Base-by-base conservation (phyloP, 2,888 invertebrate species). In the Campoletis raptor region DNA sequence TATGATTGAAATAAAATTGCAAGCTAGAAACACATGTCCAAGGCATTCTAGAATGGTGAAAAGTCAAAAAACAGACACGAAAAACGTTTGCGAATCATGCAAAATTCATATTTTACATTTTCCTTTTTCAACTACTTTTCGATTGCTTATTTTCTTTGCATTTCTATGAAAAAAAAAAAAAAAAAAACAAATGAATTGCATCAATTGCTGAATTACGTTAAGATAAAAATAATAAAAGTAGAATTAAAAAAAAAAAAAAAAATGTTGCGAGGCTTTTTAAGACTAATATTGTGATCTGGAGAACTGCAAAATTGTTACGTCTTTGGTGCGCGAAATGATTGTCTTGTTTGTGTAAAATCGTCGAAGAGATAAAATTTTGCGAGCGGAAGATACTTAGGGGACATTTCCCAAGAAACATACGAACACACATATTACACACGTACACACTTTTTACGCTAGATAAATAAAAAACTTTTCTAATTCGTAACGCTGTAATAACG, bases 391-490 rank as follows among this genome's bases (percentile, higher is more conserved):
- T 69, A 69, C 40, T 69, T 42, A 12, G 69, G 42, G 69, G 61
- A 15, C 15, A 12, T 67, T 52, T 45, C 64, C 64, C 76, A n/a
- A 24, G 36, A 72, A 36, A 72, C 42, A 18, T 30, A 54, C 72
- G 30, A 18, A 45, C 18, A 9, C 10, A 45, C 15, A 42, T 10
- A 12, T 21, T 18, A 52, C 54, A 40, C 36, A 73, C 21, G 61
- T 42, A 45, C 24, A 85, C 70, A 72, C 54, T 80, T 80, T 67
- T 77, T 67, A 78, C 42, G 72, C 66, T 73, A 54, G 36, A 69
- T 69, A n/a, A 82, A 72, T 45, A 30, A 12, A 61, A 45, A 83
- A 77, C 61, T 74, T 76, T 66, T 85, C 81, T 83, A 78, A 79
- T 77, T 40, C 69, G 83, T 73, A 66, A 81, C 69, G 73, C 81